Evolutionary conservation across 2,888 invertebrate species (phyloP).

Genomic region (Dexiosoma caninum): DNA sequence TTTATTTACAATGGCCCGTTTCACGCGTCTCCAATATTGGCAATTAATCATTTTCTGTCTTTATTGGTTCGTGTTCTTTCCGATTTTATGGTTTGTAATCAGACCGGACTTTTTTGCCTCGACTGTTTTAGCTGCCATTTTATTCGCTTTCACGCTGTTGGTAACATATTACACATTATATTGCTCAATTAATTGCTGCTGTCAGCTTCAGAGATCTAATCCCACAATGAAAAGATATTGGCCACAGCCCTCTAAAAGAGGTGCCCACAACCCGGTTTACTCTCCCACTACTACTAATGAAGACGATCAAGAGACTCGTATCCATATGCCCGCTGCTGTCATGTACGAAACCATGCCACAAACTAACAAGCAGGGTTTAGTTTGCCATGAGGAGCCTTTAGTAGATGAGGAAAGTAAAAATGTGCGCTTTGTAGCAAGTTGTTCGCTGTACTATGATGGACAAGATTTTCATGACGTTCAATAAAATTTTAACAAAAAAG

Average conservation of each 20-base stretch:
- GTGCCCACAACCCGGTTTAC: constrained; percentile 30
- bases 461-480: constrained; percentile 63
- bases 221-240: neutral
- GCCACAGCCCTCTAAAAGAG: neutral
- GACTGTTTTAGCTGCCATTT: constrained; percentile 48
- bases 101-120: constrained; percentile 60
- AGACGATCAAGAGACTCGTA: neutral
- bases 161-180: constrained; percentile 63
- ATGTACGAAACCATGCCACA: constrained; percentile 29
- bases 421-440: constrained; percentile 65
- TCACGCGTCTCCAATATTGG: constrained; percentile 47
- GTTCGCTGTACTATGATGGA: constrained; percentile 67
- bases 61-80: constrained; percentile 68
- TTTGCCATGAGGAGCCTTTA: constrained; percentile 19
- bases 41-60: constrained; percentile 63
- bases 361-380: neutral
- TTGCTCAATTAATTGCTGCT: constrained; percentile 60
- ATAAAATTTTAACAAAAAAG: neutral
- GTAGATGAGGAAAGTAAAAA: constrained; percentile 45
- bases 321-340: constrained; percentile 32
- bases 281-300: constrained; percentile 47
- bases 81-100: constrained; percentile 67
- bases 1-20: constrained; percentile 55
- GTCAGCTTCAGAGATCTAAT: constrained; percentile 2
- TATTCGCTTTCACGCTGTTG: constrained; percentile 64